Base-by-base conservation (phyloP, 1,140 invertebrate genomes). In the Pachyrhynchus sulphureomaculatus region DNA sequence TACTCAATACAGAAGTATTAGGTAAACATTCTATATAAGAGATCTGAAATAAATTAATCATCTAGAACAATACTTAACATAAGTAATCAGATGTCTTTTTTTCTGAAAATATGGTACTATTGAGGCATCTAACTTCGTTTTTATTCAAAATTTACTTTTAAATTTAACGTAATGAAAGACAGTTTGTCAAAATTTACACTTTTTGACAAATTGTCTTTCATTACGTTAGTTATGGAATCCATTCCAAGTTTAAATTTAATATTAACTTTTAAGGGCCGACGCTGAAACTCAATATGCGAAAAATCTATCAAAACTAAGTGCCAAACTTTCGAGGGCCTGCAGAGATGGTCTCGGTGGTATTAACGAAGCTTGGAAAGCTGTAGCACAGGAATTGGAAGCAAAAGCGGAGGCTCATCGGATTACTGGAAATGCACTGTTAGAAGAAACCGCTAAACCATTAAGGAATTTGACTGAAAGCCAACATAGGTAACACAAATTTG, bases 381-480 rank as follows among this genome's bases (percentile, higher is more conserved):
- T 94, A 41, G 91, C 90, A 26, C 81, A 86, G n/a, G 91, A 95
- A 76, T 91, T 96, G 86, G 93, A 96, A 76, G 84, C 87, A 63
- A 88, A 92, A 70, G 89, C 92, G 18, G 93, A 95, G 73, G 84
- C 91, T 33, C 93, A 95, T 78, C 87, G 88, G 80, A 84, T 80
- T 68, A 69, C 71, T 34, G 66, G 90, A 51, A 81, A 82, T 53
- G 84, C 90, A 13, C 77, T 97, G 4, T 78, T 85, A 48, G 94
- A 96, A 67, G 93, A 96, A 75, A 83, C 96, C 37, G 90, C 92
- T 9, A 94, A 94, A 79, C 94, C 94, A 39, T 80, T 96, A 62
- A 90, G 90, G 76, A 78, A 77, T 39, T 77, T 87, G 20, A 81
- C 86, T 6, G 86, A 88, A 63, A 82, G 79, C 65, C 91, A 94